Evolutionary conservation across 1,140 invertebrate genomes (phyloP), one percentile per base, ranked within the genome.

Genomic region (Dinothrombium tinctorium): DNA sequence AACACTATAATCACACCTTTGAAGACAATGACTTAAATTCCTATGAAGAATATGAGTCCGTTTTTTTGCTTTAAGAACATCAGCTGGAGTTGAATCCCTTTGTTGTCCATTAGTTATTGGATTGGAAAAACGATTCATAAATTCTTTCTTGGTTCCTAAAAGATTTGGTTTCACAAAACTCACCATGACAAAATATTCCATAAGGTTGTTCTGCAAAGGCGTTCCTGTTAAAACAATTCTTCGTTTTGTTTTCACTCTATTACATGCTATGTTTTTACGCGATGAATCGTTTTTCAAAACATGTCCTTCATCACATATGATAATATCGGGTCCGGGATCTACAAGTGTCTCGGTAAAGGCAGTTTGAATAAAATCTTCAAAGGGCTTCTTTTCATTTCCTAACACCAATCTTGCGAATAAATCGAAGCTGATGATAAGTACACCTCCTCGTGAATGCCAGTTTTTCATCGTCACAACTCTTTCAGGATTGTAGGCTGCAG

Each of bases 171-270:
- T 66, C 0, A 92, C 84, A 56, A 90, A 94, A 50, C 92, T 81
- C 2, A 90, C 82, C 83, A 89, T 89, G 53, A 81, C 65, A 81
- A 82, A 92, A 56, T 94, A 94, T 59, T 94, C 87, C 17, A 86
- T 58, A 2, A 94, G 59, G 61, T 92, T 92, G 57, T 94, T 94
- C 59, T 94, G 87, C 12, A 94, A 56, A 0, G 87, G 87, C 66
- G 90, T 92, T n/a, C 87, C 87, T 7, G 87, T 94, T 4, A 94
- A 61, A 1, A 92, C 83, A 17, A 94, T 71, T 37, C 86, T 65
- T 19, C 86, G 65, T 42, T 50, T 53, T 2, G 84, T 90, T 44
- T 74, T 61, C 60, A 94, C 86, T 51, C 82, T 76, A 56, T 89
- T 89, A 9, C 94, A 61, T 2, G 83, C 82, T 58, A 81, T 76